A percentile compares a stretch with the other conserved stretches of the same genome.
These are phyloP conservation scores for Oriolus oriolus DNA, from an alignment of 2,113 vertebrate genomes.

Conservation along the genomic window DNA sequence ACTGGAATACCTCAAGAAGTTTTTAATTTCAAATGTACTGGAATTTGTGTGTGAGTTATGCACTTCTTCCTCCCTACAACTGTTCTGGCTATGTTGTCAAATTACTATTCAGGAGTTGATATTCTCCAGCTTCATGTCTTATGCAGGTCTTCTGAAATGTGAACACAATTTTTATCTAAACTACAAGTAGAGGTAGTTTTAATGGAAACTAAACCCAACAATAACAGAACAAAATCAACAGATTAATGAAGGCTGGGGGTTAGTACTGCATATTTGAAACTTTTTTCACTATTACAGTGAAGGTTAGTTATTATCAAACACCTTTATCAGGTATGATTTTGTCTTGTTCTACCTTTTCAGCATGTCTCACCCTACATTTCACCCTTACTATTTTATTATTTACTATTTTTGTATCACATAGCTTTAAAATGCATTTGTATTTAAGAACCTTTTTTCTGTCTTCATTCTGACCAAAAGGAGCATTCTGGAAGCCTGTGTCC, in stretches of 20 bases:
- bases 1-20: neutral
- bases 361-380: neutral
- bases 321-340: neutral
- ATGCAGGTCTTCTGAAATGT: neutral
- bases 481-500: neutral
- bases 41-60: neutral
- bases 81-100: neutral
- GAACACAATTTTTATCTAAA: neutral
- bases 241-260: neutral
- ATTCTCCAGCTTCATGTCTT: neutral
- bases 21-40: neutral
- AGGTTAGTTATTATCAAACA: neutral
- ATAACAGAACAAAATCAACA: neutral
- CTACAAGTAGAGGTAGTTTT: neutral
- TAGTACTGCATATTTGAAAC: neutral
- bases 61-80: neutral
- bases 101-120: neutral
- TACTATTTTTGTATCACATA: rapidly evolving
- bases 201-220: neutral
- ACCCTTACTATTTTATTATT: neutral
- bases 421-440: neutral
- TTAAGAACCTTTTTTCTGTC: neutral
- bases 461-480: neutral
- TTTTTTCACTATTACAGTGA: neutral
- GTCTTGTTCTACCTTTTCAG: neutral